These are phyloP conservation scores for Xenopus laevis DNA, from an alignment of 2,113 vertebrate species.

Conservation along the genomic window DNA sequence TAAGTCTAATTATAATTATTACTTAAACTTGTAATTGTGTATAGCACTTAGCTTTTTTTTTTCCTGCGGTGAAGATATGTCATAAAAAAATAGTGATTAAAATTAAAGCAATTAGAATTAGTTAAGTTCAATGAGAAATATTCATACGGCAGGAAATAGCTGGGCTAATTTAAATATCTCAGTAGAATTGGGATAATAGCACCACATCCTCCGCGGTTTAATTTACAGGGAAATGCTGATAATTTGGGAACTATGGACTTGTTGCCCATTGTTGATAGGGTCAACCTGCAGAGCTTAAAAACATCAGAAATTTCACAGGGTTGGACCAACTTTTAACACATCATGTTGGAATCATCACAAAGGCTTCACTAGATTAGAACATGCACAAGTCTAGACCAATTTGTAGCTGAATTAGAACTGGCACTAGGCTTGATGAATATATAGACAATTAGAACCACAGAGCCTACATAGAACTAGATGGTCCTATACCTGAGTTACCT, in stretches of 20 bases:
- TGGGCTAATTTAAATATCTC: slow-evolving; percentile 36
- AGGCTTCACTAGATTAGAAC: too few relatives aligned
- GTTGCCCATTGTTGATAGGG: background rate
- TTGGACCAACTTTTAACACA: too few relatives aligned
- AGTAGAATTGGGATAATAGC: slow-evolving; percentile 11
- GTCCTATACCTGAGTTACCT: too few relatives aligned
- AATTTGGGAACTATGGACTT: background rate
- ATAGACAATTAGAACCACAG: too few relatives aligned
- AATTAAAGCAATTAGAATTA: slow-evolving; percentile 43
- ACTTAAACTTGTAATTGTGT: slow-evolving; percentile 40
- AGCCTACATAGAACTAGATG: too few relatives aligned
- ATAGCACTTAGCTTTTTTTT: slow-evolving; percentile 26
- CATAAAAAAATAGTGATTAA: slow-evolving; percentile 39
- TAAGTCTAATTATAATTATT: slow-evolving; percentile 42
- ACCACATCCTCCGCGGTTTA: background rate
- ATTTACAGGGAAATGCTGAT: background rate
- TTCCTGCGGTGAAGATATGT: slow-evolving; percentile 28
- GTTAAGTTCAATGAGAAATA: slow-evolving; percentile 33
- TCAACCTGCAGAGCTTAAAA: too few relatives aligned
- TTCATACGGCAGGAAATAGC: slow-evolving; percentile 23
- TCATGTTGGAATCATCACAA: too few relatives aligned
- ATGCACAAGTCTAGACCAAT: too few relatives aligned
- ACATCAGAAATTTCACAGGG: too few relatives aligned
- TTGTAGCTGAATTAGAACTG: too few relatives aligned
- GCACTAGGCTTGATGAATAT: too few relatives aligned